These are phyloP conservation scores for Podarcis siculus DNA, from an alignment of 2,797 vertebrate genomes.

Conservation along the genomic window DNA sequence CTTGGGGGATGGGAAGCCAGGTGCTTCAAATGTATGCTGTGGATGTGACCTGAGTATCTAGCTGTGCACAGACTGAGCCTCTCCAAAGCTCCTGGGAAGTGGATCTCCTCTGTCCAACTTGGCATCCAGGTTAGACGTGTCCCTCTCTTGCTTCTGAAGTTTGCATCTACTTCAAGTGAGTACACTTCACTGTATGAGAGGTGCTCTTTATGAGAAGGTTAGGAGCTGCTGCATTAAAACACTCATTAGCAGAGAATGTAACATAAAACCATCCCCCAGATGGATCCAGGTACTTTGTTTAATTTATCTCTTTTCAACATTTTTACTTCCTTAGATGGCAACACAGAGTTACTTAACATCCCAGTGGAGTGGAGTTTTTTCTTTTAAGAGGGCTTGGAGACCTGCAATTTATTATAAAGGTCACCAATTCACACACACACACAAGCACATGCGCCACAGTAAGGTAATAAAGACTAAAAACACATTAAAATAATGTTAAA, in stretches of 20 bases:
- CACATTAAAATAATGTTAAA: slow-evolving; percentile 24
- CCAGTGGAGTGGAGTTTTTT: not conserved
- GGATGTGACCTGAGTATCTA: not conserved
- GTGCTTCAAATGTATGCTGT: too few species aligned
- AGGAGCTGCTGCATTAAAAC: slow-evolving; percentile 17
- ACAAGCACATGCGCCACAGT: not conserved
- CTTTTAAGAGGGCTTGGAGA: slow-evolving; percentile 13
- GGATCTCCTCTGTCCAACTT: not conserved
- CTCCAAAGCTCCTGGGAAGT: not conserved
- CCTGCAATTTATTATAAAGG: slow-evolving; percentile 12
- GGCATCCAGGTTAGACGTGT: not conserved
- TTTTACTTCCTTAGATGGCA: slow-evolving; percentile 26
- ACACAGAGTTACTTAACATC: slow-evolving; percentile 16
- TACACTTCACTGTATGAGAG: slow-evolving; percentile 4
- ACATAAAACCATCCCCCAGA: slow-evolving; percentile 13
- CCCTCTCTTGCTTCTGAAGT: not conserved
- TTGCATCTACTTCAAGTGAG: not conserved
- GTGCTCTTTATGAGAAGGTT: slow-evolving; percentile 29
- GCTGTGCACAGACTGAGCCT: not conserved
- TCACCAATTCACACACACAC: not conserved
- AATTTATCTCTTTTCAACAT: slow-evolving; percentile 32
- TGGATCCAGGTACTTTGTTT: slow-evolving; percentile 8
- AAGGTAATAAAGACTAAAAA: slow-evolving; percentile 15
- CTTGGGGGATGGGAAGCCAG: too few species aligned
- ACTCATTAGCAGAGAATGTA: slow-evolving; percentile 8